phyloP scores from a whole-genome alignment of 2,797 vertebrate species.

The Streptopelia turtur region DNA sequence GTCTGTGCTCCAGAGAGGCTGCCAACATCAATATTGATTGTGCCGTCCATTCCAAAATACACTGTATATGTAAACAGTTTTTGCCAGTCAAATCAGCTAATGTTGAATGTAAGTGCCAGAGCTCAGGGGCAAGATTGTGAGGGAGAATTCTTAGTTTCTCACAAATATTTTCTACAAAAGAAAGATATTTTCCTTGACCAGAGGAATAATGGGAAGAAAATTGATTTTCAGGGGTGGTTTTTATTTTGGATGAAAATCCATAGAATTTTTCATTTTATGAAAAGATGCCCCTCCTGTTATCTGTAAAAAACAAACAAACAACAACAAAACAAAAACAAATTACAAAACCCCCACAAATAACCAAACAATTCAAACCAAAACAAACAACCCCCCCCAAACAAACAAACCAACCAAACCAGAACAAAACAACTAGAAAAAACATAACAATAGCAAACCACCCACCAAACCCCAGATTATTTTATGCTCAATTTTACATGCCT shows the following conservation, averaged over 20 bases:
- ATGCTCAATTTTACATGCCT: neutral
- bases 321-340: too few relatives aligned
- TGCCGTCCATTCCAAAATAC: neutral
- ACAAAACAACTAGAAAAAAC: too few relatives aligned
- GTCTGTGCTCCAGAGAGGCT: neutral
- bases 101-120: neutral
- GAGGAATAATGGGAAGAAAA: neutral
- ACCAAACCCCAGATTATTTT: neutral
- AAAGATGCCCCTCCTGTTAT: neutral
- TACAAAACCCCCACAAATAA: too few relatives aligned
- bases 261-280: neutral
- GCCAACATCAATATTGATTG: neutral
- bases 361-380: too few relatives aligned
- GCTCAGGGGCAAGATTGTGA: neutral
- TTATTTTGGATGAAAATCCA: neutral
- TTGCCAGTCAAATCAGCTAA: neutral
- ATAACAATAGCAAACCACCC: too few relatives aligned
- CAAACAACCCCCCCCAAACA: too few relatives aligned
- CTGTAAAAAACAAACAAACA: too few relatives aligned
- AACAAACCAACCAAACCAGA: too few relatives aligned
- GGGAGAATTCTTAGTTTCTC: neutral
- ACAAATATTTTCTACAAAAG: neutral
- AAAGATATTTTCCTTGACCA: neutral
- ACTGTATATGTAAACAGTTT: neutral
- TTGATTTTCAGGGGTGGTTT: neutral